Percentiles rank a stretch among this genome's conserved stretches.
Evolutionary conservation across 2,113 vertebrate genomes (phyloP).

Genomic region (rabbit (Oryctolagus cuniculus)): mOryCun1.1 NC_091442.1:41122501-41123000

Average conservation of each 20-base stretch:
- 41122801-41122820: no score
- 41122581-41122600: background rate
- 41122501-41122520: background rate
- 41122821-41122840: no score
- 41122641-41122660: background rate
- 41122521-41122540: background rate
- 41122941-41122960: no score
- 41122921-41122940: no score
- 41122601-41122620: background rate
- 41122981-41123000: no score
- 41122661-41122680: background rate
- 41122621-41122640: background rate
- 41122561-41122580: constrained; percentile 22
- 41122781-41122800: background rate
- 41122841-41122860: no score
- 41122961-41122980: no score
- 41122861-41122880: no score
- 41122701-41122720: constrained; percentile 12
- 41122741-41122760: background rate
- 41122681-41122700: background rate
- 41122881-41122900: no score
- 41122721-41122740: background rate
- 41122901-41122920: no score
- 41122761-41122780: background rate
- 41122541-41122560: background rate